Evolutionary conservation across 2,797 vertebrate genomes (phyloP).

Genomic region (Ispidina picta): DNA sequence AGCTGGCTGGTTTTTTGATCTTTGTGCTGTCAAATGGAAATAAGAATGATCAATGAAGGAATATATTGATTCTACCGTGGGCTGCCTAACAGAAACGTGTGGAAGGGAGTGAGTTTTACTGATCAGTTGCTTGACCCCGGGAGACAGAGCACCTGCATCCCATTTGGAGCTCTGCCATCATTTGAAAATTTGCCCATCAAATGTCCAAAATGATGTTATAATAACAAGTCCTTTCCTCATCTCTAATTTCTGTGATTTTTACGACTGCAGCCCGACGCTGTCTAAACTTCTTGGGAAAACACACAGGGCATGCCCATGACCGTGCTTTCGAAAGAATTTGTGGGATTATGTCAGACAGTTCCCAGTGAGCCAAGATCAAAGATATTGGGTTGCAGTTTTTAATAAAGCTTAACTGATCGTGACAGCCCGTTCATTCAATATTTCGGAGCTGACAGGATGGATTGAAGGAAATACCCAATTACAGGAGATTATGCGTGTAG

Average conservation of each 20-base stretch:
- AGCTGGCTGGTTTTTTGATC: neutral
- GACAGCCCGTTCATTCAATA: constrained; percentile 34
- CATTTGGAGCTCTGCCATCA: neutral
- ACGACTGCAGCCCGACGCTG: neutral
- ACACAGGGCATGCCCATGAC: neutral
- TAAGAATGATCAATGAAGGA: neutral
- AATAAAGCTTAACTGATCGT: constrained; percentile 23
- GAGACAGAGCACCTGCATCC: neutral
- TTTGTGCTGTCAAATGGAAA: neutral
- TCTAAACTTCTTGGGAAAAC: constrained; percentile 46
- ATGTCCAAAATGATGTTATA: neutral
- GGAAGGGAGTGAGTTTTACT: neutral
- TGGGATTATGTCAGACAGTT: constrained; percentile 50
- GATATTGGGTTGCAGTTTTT: constrained; percentile 18
- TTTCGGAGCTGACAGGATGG: neutral
- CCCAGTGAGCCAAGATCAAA: constrained; percentile 40
- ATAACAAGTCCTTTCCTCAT: constrained; percentile 23
- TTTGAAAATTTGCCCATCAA: neutral
- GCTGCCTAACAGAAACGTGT: neutral
- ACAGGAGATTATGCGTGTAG: neutral
- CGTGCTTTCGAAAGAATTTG: constrained; percentile 30
- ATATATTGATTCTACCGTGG: neutral
- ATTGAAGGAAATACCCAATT: neutral
- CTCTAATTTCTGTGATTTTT: constrained; percentile 18
- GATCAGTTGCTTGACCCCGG: neutral